Base-by-base conservation (phyloP, 1,140 invertebrate species). In the Sycobia sp. region DNA sequence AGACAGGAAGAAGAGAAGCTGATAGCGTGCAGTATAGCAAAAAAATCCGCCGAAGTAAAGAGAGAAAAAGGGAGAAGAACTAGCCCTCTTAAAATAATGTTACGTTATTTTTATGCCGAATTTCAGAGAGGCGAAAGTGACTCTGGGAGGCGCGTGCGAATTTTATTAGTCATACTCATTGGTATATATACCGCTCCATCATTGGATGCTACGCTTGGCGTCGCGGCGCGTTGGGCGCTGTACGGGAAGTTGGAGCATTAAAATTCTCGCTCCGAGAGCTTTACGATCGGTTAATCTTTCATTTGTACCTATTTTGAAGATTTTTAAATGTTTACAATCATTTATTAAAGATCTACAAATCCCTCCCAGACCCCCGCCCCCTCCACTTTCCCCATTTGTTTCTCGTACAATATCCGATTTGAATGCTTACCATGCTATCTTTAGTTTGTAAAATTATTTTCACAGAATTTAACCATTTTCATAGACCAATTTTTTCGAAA, bases 81-180 rank as follows among this genome's bases (percentile, higher is more conserved):
- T 43, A 60, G 25, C 41, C 49, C 53, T 57, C 53, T 62, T 57
- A 61, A 61, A 66, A 66, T 66, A 66, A 66, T 66, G 46, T 62
- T 43, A 43, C 22, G 57, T 66, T 62, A 66, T 66, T 66, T 66
- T 66, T 62, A 62, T 54, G 39, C 39, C 36, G 36, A 27, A 51
- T 58, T 64, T 57, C 25, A 22, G 53, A 63, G 51, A 57, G 25
- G 9, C 23, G 18, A 39, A 41, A 57, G 38, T 18, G 43, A 46
- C 25, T 46, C 38, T 22, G 13, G 10, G 16, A 9, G 9, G 20
- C 16, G 14, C 25, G 43, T 11, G 51, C 43, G 46, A 47, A 56
- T 39, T 63, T 49, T n/a, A n/a, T n/a, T n/a, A n/a, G n/a, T n/a
- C n/a, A n/a, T n/a, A n/a, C n/a, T 39, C 53, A 32, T 44, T 46